phyloP scores from a whole-genome alignment of 1,140 invertebrate species.

The Heliconius eleuchia region DNA sequence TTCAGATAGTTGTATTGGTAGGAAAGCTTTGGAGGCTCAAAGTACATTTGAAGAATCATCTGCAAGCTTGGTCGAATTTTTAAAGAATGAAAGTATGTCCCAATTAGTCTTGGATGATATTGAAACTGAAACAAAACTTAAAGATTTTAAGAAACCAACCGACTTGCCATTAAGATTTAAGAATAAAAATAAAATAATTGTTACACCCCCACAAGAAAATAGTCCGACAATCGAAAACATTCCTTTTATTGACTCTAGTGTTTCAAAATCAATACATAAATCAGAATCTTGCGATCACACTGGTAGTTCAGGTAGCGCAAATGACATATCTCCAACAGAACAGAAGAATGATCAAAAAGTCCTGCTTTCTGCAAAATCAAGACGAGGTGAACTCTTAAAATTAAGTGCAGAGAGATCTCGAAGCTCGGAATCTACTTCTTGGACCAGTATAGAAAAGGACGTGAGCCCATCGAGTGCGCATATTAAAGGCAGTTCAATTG shows the following conservation, averaged over 20 bases:
- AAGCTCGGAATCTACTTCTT: slow-evolving; percentile 84
- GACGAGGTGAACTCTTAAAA: slow-evolving; percentile 81
- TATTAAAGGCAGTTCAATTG: slow-evolving; percentile 84
- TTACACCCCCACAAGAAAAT: slow-evolving; percentile 79
- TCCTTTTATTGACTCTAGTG: slow-evolving; percentile 74
- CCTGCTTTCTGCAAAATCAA: slow-evolving; percentile 74
- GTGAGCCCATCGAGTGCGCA: slow-evolving; percentile 82
- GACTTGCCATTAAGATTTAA: slow-evolving; percentile 73
- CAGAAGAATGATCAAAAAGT: slow-evolving; percentile 64
- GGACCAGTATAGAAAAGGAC: slow-evolving; percentile 84
- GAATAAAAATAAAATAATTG: slow-evolving; percentile 81
- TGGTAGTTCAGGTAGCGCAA: slow-evolving; percentile 71
- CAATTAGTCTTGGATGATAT: slow-evolving; percentile 65
- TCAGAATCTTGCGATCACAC: slow-evolving; percentile 74
- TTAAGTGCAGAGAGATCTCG: slow-evolving; percentile 84
- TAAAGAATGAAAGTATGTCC: slow-evolving; percentile 75
- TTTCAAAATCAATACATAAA: slow-evolving; percentile 66
- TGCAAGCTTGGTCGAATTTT: slow-evolving; percentile 76
- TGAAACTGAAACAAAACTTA: slow-evolving; percentile 54
- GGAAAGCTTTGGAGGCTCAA: slow-evolving; percentile 68
- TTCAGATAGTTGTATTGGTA: slow-evolving; percentile 59
- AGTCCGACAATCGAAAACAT: slow-evolving; percentile 80
- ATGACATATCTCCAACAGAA: slow-evolving; percentile 72
- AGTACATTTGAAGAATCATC: slow-evolving; percentile 79
- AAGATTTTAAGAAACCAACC: slow-evolving; percentile 50